Base-by-base conservation (phyloP, 2,888 invertebrate genomes). In the Barypeithes pellucidus region DNA sequence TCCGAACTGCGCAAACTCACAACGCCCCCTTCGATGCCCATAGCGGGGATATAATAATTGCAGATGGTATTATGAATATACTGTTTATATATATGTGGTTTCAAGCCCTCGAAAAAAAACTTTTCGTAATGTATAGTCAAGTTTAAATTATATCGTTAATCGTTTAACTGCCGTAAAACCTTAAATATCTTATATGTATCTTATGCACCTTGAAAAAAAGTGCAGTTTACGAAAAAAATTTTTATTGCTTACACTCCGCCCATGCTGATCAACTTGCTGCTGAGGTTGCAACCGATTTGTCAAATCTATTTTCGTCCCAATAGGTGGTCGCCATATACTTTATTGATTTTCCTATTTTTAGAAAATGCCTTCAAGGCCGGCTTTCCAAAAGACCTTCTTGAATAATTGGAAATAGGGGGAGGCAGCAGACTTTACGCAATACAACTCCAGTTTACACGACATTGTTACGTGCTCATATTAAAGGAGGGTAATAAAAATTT, bases 261-360 rank as follows among this genome's bases (percentile, higher is more conserved):
- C 36, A 45, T 50, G 50, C 36, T 50, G 50, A 18, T 45, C 67
- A 57, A 67, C 59, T 59, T 61, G 68, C 57, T 66, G 66, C 68
- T 68, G 68, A 68, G 47, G 68, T 61, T 68, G 60, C 36, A 59
- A 50, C 63, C 54, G 63, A 65, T 63, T 70, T 67, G 66, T 33
- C 59, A 63, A 22, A 33, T 74, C 79, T 79, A 80, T 80, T 80
- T 80, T 78, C 70, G 77, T 74, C 72, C 61, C 67, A 72, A 78
- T 79, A 79, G 79, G 79, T 79, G 79, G 79, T 79, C 79, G 79
- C 41, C 76, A 78, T 77, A 75, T 77, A 78, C 76, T 77, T 79
- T 79, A 79, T 79, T 80, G 74, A 79, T 79, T 80, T 79, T 67
- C 22, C 75, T 77, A 79, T 79, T 79, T 78, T 79, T 80, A 79